Conservation (phyloP, 2,888 invertebrate genomes). For the Noctua pronuba region DNA sequence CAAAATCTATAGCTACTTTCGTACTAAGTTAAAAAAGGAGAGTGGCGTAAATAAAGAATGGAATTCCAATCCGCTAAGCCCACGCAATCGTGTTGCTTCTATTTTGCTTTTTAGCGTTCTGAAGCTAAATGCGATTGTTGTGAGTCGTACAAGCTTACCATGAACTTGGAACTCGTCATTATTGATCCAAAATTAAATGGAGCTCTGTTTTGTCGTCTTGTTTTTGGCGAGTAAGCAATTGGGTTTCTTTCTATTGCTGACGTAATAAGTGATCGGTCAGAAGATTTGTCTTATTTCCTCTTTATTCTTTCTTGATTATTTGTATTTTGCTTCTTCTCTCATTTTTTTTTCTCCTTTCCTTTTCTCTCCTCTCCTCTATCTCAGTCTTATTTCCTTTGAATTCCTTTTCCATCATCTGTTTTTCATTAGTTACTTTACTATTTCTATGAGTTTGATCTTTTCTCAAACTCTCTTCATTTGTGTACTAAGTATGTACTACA, state of each 20-base stretch:
- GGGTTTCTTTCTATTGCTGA: too few relatives aligned
- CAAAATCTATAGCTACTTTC: constrained; percentile 49
- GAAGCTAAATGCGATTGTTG: constrained; percentile 57
- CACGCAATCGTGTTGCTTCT: constrained; percentile 76
- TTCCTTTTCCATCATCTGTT: not conserved
- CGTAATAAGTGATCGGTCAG: not conserved
- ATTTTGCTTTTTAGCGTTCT: constrained; percentile 76
- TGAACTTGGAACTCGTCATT: constrained; percentile 46
- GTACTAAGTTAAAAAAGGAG: constrained; percentile 62
- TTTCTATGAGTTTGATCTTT: not conserved
- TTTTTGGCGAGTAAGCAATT: not conserved
- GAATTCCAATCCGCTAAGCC: constrained; percentile 79
- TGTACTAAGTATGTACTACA: too few relatives aligned
- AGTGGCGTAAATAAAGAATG: constrained; percentile 75
- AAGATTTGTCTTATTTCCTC: not conserved
- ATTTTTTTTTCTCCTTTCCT: not conserved
- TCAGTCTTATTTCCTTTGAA: not conserved
- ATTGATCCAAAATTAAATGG: constrained; percentile 16
- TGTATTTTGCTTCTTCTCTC: not conserved
- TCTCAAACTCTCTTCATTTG: not conserved
- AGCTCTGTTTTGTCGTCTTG: constrained; percentile 10
- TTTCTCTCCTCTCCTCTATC: too few relatives aligned
- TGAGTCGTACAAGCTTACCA: constrained; percentile 54
- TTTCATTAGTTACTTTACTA: not conserved
- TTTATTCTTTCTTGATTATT: not conserved